These are phyloP conservation scores for Eristalis intricaria DNA, from an alignment of 2,888 invertebrate genomes.

Conservation along the genomic window DNA sequence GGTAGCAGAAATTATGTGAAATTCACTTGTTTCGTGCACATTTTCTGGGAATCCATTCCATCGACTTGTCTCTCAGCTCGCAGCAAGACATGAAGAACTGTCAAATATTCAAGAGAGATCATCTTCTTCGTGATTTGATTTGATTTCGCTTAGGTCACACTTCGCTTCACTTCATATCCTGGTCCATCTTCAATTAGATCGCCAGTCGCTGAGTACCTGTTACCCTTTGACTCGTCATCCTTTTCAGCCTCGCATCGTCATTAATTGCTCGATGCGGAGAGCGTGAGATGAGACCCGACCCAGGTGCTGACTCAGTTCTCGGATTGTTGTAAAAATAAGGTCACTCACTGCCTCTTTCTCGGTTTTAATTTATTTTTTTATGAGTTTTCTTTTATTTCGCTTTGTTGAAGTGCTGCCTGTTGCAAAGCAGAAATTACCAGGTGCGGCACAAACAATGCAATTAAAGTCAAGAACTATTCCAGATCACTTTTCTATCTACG, in stretches of 20 bases:
- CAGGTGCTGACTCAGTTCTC: background rate
- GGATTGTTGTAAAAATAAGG: background rate
- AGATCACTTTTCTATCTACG: background rate
- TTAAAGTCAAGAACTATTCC: background rate
- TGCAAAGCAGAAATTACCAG: background rate
- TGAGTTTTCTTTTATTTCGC: background rate
- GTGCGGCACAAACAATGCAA: background rate
- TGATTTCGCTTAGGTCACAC: background rate
- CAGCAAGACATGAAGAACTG: background rate
- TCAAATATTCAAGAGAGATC: too few species aligned
- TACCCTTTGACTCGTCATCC: background rate
- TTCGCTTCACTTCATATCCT: background rate
- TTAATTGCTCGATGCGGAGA: background rate
- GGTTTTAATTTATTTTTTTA: background rate
- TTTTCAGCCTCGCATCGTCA: background rate
- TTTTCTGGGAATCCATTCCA: background rate
- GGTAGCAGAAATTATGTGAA: background rate
- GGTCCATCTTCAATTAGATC: background rate
- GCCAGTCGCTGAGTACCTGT: background rate
- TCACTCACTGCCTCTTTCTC: background rate
- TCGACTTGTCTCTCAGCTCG: background rate
- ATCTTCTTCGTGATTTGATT: too few species aligned
- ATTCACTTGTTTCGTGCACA: background rate
- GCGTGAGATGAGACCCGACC: background rate
- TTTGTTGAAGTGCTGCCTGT: background rate